A percentile compares a stretch with the other conserved stretches of the same genome.
These are phyloP conservation scores for Amphiprion percula DNA, from an alignment of 2,113 vertebrate species.

Conservation along the genomic window DNA sequence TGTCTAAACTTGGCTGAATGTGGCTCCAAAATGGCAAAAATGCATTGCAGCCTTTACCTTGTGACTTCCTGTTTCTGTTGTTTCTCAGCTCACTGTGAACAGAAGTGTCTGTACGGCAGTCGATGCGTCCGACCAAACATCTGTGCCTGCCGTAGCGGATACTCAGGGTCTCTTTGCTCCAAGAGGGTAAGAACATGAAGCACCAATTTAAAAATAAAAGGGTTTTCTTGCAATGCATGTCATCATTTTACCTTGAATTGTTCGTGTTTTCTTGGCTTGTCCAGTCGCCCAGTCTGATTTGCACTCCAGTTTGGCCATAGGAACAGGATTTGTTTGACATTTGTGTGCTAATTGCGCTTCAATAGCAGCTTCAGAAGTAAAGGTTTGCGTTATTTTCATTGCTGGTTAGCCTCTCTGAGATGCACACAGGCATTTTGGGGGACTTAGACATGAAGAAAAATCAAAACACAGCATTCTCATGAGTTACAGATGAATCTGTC, in stretches of 20 bases:
- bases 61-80: not conserved
- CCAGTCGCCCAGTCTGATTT: too few relatives aligned
- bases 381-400: not conserved
- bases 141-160: conserved; percentile 83
- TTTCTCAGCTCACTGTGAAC: conserved; percentile 74
- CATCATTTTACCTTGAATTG: too few relatives aligned
- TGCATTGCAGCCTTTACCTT: too few relatives aligned
- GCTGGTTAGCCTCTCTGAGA: not conserved
- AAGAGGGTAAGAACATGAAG: conserved; percentile 69
- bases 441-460: conserved; percentile 10
- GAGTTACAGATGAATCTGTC: conserved; percentile 5
- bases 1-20: too few relatives aligned
- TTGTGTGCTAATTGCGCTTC: too few relatives aligned
- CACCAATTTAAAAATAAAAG: not conserved
- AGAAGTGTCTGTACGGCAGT: conserved; percentile 79
- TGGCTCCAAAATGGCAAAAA: too few relatives aligned
- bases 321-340: too few relatives aligned
- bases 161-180: conserved; percentile 71
- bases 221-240: too few relatives aligned
- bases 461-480: not conserved
- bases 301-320: too few relatives aligned
- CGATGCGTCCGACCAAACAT: conserved; percentile 82
- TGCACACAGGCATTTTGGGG: conserved; percentile 1
- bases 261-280: too few relatives aligned
- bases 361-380: too few relatives aligned